Evolutionary conservation across 2,113 vertebrate species (phyloP), one percentile per base, ranked within the genome.

Genomic region (Psittacara wagleri): DNA sequence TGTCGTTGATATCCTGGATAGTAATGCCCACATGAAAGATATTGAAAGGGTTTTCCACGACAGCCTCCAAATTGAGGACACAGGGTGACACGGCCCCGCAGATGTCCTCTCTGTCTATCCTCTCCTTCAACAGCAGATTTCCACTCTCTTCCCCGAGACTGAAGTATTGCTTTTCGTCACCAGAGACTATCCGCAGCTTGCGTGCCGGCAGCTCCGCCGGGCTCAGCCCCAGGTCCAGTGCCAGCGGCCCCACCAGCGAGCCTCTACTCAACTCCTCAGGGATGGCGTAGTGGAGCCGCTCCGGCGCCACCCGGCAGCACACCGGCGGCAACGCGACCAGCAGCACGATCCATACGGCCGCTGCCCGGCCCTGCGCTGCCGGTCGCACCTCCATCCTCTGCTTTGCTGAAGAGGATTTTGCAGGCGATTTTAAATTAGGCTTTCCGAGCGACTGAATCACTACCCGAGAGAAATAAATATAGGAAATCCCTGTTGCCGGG

Each of bases 1-100:
- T 98, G 74, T 99, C 98, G 59, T 99, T 99, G 62, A 98, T 96
- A 86, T 98, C 98, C 35, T 96, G 68, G 52, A 98, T 97, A 23
- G 96, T 92, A 35, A 99, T 76, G 3, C 91, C 96, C 17, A 98
- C 25, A 3, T 96, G 97, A 86, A 98, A 98, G 51, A 98, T 81
- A 77, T 98, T 96, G n/a, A 98, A 94, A 24, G 98, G 98, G 31
- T 98, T 98, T 82, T 99, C 97, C 44, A 98, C 70, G 24, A 98
- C 97, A 22, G 97, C 92, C 54, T 99, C 97, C 84, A 98, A 94
- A 29, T 79, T 96, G 70, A 98, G 46, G 27, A 97, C 92, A 68
- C 98, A 99, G 12, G 94, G 94, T 7, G 95, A 70, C 43, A 64
- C 46, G 13, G 48, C 51, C 9, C 73, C 86, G 20, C 98, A 99